Evolutionary conservation across 2,888 invertebrate species (phyloP).

Genomic region (Blastobasis adustella): DNA sequence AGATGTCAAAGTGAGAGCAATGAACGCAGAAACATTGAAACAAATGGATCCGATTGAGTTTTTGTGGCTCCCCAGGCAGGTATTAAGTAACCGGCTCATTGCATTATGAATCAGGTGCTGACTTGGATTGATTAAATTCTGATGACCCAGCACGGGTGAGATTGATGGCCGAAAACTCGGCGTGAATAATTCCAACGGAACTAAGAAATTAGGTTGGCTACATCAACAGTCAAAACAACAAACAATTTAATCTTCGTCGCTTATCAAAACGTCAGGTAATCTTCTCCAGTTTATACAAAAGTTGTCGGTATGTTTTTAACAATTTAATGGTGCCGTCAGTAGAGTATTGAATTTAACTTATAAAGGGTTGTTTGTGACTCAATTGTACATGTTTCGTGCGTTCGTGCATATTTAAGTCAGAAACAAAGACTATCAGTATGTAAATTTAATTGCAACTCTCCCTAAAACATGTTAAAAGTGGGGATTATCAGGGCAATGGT

Average conservation of each 20-base stretch:
- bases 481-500: slow-evolving; percentile 39
- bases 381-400: no score
- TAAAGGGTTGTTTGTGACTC: no score
- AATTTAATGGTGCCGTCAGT: no score
- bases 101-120: slow-evolving; percentile 41
- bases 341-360: no score
- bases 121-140: slow-evolving; percentile 50
- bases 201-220: background rate
- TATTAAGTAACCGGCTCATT: slow-evolving; percentile 17
- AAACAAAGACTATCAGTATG: slow-evolving; percentile 29
- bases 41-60: no score
- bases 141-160: slow-evolving; percentile 49
- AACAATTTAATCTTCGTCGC: background rate
- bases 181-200: background rate
- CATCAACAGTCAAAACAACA: background rate
- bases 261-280: no score
- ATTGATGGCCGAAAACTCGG: slow-evolving; percentile 36
- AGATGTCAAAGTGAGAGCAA: no score
- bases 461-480: slow-evolving; percentile 62
- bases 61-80: no score
- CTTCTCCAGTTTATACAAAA: no score
- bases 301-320: no score
- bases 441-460: slow-evolving; percentile 52
- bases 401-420: slow-evolving; percentile 25
- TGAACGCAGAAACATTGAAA: no score